Evolutionary conservation across 2,888 invertebrate species (phyloP), one percentile per base, ranked within the genome.

Genomic region (Ophion obscuratus): DNA sequence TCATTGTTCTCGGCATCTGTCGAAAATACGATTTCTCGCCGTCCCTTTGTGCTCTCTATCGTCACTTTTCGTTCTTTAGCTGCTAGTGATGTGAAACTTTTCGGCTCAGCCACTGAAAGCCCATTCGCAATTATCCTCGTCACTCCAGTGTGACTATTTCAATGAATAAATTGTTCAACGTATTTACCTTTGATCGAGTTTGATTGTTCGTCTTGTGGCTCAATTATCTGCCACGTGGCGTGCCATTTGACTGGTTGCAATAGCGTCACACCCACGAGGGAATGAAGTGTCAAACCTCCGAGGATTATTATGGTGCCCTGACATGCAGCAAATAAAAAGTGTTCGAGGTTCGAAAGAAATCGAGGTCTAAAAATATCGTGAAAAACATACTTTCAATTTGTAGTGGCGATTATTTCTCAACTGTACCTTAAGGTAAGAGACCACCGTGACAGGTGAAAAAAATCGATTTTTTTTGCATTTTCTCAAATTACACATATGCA

Each of bases 221-320:
- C 84, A 31, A 70, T 14, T 40, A 40, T 36, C 64, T 80, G 64
- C 71, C 62, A 84, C 20, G 77, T 95, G 92, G 95, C 93, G 92
- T 97, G 96, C 96, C 96, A 96, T 93, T 96, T 96, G 2, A 96
- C 95, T 24, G 97, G 97, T 90, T 96, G 96, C 66, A 97, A 94
- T 81, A 97, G 93, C 84, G 95, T 92, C 1, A 96, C 95, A 10
- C 95, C 96, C 81, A 95, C 92, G 6, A 96, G 91, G 0, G 96
- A 95, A 92, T 97, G 96, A 0, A 96, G 94, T 81, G 96, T 95
- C 71, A 96, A 93, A 3, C 95, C 96, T 71, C 96, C 95, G 76
- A 96, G 93, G 83, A 96, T 95, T 59, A 97, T 92, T 83, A 96
- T 95, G 0, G 96, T 95, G 66, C 96, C 96, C 93, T 96, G 82